Evolutionary conservation across 1,140 invertebrate species (phyloP).

Genomic region (Gryon sp.): DNA sequence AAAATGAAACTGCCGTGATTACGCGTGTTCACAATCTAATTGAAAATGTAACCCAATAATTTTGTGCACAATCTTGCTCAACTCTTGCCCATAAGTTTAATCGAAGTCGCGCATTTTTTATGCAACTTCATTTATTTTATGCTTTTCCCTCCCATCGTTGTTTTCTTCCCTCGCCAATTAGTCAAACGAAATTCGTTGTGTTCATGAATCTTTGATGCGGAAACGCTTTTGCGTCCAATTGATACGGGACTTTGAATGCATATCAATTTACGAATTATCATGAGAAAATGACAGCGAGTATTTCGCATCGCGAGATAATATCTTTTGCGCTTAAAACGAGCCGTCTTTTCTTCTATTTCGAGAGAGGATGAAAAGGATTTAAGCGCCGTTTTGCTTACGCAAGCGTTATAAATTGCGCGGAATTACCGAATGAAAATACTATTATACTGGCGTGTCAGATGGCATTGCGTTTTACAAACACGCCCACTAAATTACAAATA

Average conservation of each 20-base stretch:
- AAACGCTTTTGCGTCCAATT: conserved; percentile 42
- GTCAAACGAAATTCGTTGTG: conserved; percentile 53
- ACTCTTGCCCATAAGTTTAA: conserved; percentile 36
- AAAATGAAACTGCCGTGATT: conserved; percentile 43
- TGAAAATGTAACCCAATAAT: conserved; percentile 56
- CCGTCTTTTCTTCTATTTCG: conserved; percentile 25
- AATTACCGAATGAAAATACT: conserved; percentile 64
- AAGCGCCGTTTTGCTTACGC: conserved; percentile 42
- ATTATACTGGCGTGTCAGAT: conserved; percentile 52
- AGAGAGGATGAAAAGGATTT: conserved; percentile 26
- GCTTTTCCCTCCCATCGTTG: no score
- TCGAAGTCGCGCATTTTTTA: conserved; percentile 41
- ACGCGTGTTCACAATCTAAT: conserved; percentile 46
- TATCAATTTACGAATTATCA: conserved; percentile 54
- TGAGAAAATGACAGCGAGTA: conserved; percentile 48
- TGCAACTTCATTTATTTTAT: conserved; percentile 51
- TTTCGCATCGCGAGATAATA: conserved; percentile 42
- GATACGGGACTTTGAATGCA: conserved; percentile 35
- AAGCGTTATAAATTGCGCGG: conserved; percentile 53
- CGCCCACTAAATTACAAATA: conserved; percentile 59
- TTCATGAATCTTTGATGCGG: conserved; percentile 55
- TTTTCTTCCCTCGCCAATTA: conserved; percentile 52
- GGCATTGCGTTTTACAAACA: conserved; percentile 54
- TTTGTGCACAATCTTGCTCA: conserved; percentile 40
- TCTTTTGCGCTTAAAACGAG: conserved; percentile 24